Base-by-base conservation (phyloP, 2,113 vertebrate genomes). In the Sclerurus mexicanus region DNA sequence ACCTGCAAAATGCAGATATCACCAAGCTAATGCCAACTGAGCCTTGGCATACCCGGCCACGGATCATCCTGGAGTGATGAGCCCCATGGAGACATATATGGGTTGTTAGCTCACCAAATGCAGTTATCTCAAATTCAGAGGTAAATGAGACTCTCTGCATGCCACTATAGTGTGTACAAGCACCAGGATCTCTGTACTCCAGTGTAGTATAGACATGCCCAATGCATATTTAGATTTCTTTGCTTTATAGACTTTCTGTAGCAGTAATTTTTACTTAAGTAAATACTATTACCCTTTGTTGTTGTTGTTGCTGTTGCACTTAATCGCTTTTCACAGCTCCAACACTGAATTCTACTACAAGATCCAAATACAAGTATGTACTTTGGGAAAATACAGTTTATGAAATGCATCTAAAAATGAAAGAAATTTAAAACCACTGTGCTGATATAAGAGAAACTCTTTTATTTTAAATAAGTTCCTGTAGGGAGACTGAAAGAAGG, bases 1-100 rank as follows among this genome's bases (percentile, higher is more conserved):
- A 87, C 80, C 84, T 95, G 91, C 63, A 94, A 81, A 89, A 87
- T 40, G 25, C 10, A 89, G 81, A 71, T 67, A 89, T 12, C 42
- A 87, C 33, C 33, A 78, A 73, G 14, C 17, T 81, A 71, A 87
- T 74, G 69, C n/a, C 31, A 58, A 6, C 0, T 89, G 33, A 84
- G 67, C 8, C 59, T 80, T 83, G 53, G 37, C 25, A 71, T 3
- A 21, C 9, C 10, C 73, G 33, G 20, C 28, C 84, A 78, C 89
- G 46, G 35, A 87, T 78, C 15, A 39, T 24, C 18, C 14, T 75
- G 42, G 42, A 74, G 9, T 30, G 21, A 66, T 66, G 86, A 89
- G 13, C 6, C 19, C 13, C 5, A 1, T n/a, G 59, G 53, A 90
- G 59, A 64, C 11, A 24, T 31, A 20, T 9, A 50, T 1, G 4